Percentiles rank a stretch among this genome's conserved stretches.
phyloP scores from a whole-genome alignment of 2,113 vertebrate genomes.

The Cephalopholis sonnerati region DNA sequence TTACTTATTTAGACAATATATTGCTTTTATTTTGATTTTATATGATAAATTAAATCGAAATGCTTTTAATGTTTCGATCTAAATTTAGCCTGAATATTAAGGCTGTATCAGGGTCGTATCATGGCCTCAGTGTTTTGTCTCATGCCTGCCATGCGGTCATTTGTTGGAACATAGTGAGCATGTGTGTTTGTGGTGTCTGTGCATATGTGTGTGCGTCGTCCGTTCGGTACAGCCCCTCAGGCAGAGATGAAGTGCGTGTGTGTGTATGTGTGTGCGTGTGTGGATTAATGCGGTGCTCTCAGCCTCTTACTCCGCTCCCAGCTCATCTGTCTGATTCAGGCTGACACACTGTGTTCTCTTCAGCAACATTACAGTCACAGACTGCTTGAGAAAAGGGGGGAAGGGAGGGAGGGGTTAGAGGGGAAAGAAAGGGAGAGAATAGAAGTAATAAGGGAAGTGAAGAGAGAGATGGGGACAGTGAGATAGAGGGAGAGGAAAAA shows the following conservation, averaged over 20 bases:
- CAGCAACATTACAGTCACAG: constrained; percentile 81
- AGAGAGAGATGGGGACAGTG: constrained; percentile 57
- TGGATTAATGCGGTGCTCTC: constrained; percentile 78
- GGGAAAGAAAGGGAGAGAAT: constrained; percentile 22
- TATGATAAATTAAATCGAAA: background rate
- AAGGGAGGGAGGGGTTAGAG: background rate
- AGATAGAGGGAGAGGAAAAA: constrained; percentile 27
- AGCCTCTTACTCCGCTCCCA: constrained; percentile 78
- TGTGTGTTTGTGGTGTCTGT: constrained; percentile 38
- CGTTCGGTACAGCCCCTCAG: constrained; percentile 49
- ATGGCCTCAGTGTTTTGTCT: constrained; percentile 47
- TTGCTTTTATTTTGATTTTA: background rate
- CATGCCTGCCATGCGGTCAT: constrained; percentile 52
- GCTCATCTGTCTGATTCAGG: constrained; percentile 83
- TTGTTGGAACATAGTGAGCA: constrained; percentile 33
- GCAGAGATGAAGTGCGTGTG: constrained; percentile 49
- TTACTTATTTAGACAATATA: background rate
- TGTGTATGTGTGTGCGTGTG: constrained; percentile 49
- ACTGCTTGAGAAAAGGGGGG: constrained; percentile 62
- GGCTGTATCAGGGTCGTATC: constrained; percentile 16
- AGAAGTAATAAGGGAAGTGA: constrained; percentile 49
- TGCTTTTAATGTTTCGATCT: background rate
- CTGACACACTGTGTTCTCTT: constrained; percentile 82
- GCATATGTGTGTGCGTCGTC: constrained; percentile 39
- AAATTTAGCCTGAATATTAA: background rate